These are phyloP conservation scores for Trachurus trachurus DNA, from an alignment of 2,797 vertebrate genomes.

Conservation along the genomic window DNA sequence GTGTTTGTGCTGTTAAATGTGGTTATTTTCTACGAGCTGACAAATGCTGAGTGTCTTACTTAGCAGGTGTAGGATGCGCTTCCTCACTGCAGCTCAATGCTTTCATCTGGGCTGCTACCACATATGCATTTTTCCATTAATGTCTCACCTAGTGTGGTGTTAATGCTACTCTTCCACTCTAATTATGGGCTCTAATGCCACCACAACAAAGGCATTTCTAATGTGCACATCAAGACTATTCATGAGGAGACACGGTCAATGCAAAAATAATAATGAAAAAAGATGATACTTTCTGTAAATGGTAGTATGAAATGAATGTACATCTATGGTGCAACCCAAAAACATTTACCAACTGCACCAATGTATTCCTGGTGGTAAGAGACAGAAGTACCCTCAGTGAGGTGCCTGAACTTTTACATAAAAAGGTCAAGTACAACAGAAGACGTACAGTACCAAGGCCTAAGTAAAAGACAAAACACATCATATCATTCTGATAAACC, in stretches of 20 bases:
- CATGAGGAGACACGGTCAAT: constrained; percentile 11
- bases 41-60: constrained; percentile 28
- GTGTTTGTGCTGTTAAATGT: constrained; percentile 25
- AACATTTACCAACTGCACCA: not conserved
- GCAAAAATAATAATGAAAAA: not conserved
- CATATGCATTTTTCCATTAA: constrained; percentile 31
- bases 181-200: constrained; percentile 21
- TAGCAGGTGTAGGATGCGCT: constrained; percentile 1
- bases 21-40: constrained; percentile 19
- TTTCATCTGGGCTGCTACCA: constrained; percentile 27
- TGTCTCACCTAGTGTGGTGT: constrained; percentile 24
- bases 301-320: not conserved
- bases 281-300: not conserved
- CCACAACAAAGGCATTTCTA: constrained; percentile 16
- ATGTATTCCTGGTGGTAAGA: constrained; percentile 11
- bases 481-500: constrained; percentile 40
- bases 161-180: constrained; percentile 20
- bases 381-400: constrained; percentile 3
- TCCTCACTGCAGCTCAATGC: not conserved
- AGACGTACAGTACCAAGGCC: not conserved
- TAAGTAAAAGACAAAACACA: constrained; percentile 37
- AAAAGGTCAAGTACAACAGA: constrained; percentile 27
- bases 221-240: constrained; percentile 20
- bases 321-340: not conserved
- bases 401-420: constrained; percentile 14